These are phyloP conservation scores for Damaliscus lunatus DNA, from an alignment of 2,113 vertebrate species.

Conservation along the genomic window DNA sequence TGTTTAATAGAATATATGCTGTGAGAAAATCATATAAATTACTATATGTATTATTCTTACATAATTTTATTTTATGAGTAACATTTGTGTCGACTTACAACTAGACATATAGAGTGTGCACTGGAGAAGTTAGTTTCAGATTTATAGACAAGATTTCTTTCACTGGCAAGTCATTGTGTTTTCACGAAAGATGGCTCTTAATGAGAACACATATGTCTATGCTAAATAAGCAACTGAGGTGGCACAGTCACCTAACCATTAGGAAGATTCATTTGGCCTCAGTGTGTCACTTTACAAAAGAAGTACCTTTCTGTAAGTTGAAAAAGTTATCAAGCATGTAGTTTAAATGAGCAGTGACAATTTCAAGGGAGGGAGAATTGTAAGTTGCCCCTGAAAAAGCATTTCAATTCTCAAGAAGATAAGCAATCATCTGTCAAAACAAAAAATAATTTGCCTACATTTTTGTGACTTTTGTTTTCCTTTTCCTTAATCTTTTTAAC, in stretches of 20 bases:
- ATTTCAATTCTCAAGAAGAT: background rate
- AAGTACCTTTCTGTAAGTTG: conserved; percentile 74
- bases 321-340: conserved; percentile 69
- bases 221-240: conserved; percentile 76
- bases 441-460: background rate
- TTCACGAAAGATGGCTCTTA: conserved; percentile 72
- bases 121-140: conserved; percentile 77
- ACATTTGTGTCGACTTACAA: conserved; percentile 62
- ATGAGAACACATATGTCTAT: conserved; percentile 78
- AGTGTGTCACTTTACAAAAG: conserved; percentile 63
- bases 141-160: conserved; percentile 79
- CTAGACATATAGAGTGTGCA: conserved; percentile 17
- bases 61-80: conserved; percentile 50
- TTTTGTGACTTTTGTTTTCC: background rate
- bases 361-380: conserved; percentile 53
- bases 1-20: conserved; percentile 43
- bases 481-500: background rate
- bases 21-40: conserved; percentile 51
- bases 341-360: conserved; percentile 68
- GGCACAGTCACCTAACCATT: conserved; percentile 61
- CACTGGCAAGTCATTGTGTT: conserved; percentile 65
- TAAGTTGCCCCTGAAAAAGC: background rate
- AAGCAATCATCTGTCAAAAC: conserved; percentile 27
- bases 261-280: conserved; percentile 77
- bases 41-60: conserved; percentile 34